Evolutionary conservation across 2,797 vertebrate species (phyloP), one percentile per base, ranked within the genome.

Genomic region (Diceros bicornis): DNA sequence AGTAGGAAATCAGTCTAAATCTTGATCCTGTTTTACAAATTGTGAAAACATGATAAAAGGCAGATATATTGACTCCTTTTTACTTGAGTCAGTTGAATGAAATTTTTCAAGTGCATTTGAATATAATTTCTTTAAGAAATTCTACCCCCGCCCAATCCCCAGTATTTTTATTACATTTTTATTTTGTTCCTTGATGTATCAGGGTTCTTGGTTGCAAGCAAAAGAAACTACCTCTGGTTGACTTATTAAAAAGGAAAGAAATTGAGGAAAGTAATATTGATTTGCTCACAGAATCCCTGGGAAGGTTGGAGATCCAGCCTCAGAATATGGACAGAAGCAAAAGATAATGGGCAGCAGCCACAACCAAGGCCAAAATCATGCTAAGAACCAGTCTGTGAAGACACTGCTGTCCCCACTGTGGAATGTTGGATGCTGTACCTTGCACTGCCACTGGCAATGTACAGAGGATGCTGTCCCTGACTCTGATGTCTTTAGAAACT

Each of bases 41-140:
- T 82, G 34, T 66, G n/a, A 74, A 82, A 74, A 62, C 75, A 11
- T 44, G 74, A 20, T 84, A 52, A 37, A 17, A 66, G 57, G 29
- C 34, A 81, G 55, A 57, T n/a, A 12, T 41, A 78, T 34, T 21
- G 4, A 37, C 44, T 86, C 34, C 27, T 96, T 90, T 34, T 47
- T 59, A 52, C 5, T n/a, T 64, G 32, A 83, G 29, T 83, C 64
- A 75, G 8, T 77, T 87, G 75, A 95, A 64, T 90, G 37, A 89
- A 77, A 50, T 29, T 79, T 92, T 91, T 75, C 32, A 87, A 87
- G 44, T 41, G 64, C 16, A 62, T 64, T 69, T 25, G 23, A 95
- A 90, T 87, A 71, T 21, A 64, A 91, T 75, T 92, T 91, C 71
- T 94, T 90, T 29, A 29, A 69, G 64, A 83, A 89, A 59, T 94